Evolutionary conservation across 1,140 invertebrate species (phyloP), one percentile per base, ranked within the genome.

Genomic region (Leptonema lineaticorne): DNA sequence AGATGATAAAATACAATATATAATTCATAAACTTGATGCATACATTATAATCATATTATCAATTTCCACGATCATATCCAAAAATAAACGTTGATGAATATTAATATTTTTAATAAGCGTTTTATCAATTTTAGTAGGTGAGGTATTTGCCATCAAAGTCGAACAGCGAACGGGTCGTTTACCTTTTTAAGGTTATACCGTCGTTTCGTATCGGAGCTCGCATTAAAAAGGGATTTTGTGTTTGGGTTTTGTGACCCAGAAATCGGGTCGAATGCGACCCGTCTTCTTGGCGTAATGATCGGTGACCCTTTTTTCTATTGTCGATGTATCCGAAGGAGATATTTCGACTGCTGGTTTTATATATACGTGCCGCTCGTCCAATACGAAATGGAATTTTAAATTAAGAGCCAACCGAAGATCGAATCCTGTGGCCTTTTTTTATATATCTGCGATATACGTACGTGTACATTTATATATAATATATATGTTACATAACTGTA

Each of bases 281-380:
- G n/a, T n/a, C n/a, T 24, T 37, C 27, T 60, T 16, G 20, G 29
- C 22, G 28, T 60, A 60, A 60, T 60, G 58, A 60, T 60, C 58
- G 58, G 58, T 16, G 58, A 60, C 29, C 58, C 27, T 60, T 60
- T 24, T 22, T 16, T 33, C 58, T 57, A 60, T 60, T 60, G 58
- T 60, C 33, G 18, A 30, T 22, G 20, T 11, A 33, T 24, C 58
- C 8, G 14, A 20, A 28, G 16, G 18, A 33, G 5, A 27, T 57
- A 27, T 48, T 4, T 5, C 22, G n/a, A n/a, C n/a, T n/a, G n/a
- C n/a, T n/a, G n/a, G n/a, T n/a, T n/a, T n/a, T n/a, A n/a, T n/a
- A 57, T 27, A 14, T 4, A 57, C 53, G 26, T 57, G 53, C 18
- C 20, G 26, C 26, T 6, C 29, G 16, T 6, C 16, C 16, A 5